These are phyloP conservation scores for Drosophila pseudoananassae DNA, from an alignment of 1,140 invertebrate genomes.

Conservation along the genomic window DNA sequence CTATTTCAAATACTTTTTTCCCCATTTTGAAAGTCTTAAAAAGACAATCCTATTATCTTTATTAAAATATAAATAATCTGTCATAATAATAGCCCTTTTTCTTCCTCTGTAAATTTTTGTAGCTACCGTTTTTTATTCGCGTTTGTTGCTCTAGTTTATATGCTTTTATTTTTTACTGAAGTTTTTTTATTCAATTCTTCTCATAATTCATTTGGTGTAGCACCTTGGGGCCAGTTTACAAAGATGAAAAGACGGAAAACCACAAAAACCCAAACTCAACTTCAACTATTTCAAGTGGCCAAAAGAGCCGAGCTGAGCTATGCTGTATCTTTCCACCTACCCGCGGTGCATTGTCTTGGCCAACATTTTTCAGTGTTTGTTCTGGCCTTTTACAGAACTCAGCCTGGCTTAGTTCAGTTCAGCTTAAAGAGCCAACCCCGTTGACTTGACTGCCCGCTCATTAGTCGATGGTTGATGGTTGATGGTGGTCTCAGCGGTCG, in stretches of 20 bases:
- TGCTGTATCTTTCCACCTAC: constrained; percentile 12
- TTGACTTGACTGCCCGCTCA: constrained; percentile 62
- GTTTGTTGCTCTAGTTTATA: constrained; percentile 57
- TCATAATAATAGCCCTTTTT: background rate
- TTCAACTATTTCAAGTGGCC: constrained; percentile 69
- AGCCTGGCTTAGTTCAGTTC: constrained; percentile 33
- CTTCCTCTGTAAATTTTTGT: background rate
- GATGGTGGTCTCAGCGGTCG: constrained; percentile 10
- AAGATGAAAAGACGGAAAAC: constrained; percentile 58
- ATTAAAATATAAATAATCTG: background rate
- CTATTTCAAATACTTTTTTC: too few relatives aligned
- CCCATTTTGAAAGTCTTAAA: too few relatives aligned
- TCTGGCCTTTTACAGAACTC: constrained; percentile 72
- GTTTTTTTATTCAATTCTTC: constrained; percentile 53
- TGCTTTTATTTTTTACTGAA: constrained; percentile 28
- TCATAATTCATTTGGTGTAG: constrained; percentile 72
- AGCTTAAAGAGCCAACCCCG: constrained; percentile 20
- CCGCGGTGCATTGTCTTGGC: constrained; percentile 46
- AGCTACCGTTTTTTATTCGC: constrained; percentile 13
- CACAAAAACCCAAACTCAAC: constrained; percentile 56
- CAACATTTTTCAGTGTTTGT: constrained; percentile 54
- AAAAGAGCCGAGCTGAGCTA: constrained; percentile 20
- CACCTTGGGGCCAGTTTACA: constrained; percentile 54
- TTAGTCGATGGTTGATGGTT: constrained; percentile 58
- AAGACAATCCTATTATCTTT: background rate